Evolutionary conservation across 92 coral and sea anemone species (phyloP), one percentile per base, ranked within the genome.

Genomic region (Parazoanthus darwini): DNA sequence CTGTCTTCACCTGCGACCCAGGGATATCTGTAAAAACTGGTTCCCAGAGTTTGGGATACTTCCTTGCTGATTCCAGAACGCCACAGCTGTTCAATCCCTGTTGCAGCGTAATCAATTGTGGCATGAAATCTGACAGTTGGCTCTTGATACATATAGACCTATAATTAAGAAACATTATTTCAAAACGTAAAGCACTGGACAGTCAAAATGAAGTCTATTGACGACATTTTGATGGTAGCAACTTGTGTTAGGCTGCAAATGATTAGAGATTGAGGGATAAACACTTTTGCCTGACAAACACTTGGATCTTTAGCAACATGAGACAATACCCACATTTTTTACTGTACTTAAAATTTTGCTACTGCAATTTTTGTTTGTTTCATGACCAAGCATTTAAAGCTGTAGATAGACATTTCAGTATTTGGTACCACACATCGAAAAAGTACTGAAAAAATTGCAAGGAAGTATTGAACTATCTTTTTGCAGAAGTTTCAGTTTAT

Each of bases 21-120:
- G 71, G 85, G 56, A 46, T 68, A 79, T 88, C 78, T 46, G 90
- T 89, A 63, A 89, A 89, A 37, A 89, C 73, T 20, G 82, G 88
- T 89, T 89, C 79, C 74, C 85, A 89, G 16, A 74, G 73, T 50
- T 63, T 63, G 67, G 91, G 91, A 67, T 89, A 70, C 56, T 82
- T 82, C 23, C 77, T 70, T 54, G 85, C 73, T 38, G 74, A 58
- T 66, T 54, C 44, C 46, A 54, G 13, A 35, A 81, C 35, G 73
- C 85, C 73, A 81, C 85, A 54, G 72, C 73, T 66, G 26, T 38
- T 59, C 20, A 81, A 38, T 58, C 85, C 85, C 70, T 81, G 85
- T 66, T 81, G 44, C 51, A 81, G 51, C 43, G 54, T 35, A 35
- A 81, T 81, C 85, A 81, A 51, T 38, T 81, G 85, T 77, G 82